These are phyloP conservation scores for Malurus elegans DNA, from an alignment of 2,113 vertebrate species.

Conservation along the genomic window DNA sequence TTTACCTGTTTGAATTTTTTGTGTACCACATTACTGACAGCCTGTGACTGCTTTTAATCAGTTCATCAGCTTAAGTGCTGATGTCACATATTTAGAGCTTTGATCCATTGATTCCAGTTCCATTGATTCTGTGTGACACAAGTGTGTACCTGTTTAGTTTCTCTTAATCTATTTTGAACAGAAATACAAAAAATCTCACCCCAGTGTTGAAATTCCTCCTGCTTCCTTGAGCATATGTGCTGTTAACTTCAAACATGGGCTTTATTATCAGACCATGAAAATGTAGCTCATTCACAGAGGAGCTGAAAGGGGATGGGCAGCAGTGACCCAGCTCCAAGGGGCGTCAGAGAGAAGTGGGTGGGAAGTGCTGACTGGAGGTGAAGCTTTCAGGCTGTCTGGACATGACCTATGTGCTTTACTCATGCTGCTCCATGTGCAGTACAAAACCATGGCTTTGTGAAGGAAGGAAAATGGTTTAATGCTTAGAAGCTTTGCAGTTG, in stretches of 20 bases:
- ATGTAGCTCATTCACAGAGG: neutral
- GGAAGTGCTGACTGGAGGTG: neutral
- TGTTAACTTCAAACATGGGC: neutral
- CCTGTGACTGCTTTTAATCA: neutral
- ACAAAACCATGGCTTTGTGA: neutral
- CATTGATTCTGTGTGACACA: neutral
- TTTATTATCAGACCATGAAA: neutral
- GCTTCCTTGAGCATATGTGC: fast-evolving
- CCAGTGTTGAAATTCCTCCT: neutral
- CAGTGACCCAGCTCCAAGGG: neutral
- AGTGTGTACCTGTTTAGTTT: neutral
- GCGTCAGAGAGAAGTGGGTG: neutral
- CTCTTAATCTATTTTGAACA: neutral
- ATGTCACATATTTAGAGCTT: neutral
- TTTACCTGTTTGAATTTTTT: neutral
- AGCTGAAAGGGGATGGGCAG: neutral
- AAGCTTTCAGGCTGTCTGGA: neutral
- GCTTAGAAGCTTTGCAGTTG: neutral
- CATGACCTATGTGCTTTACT: neutral
- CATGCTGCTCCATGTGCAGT: neutral
- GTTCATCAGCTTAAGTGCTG: neutral
- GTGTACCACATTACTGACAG: neutral
- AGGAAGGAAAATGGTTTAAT: neutral
- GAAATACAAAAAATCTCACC: neutral
- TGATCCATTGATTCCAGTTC: neutral